Base-by-base conservation (phyloP, 1,140 invertebrate species). In the Drosophila serrata region DNA sequence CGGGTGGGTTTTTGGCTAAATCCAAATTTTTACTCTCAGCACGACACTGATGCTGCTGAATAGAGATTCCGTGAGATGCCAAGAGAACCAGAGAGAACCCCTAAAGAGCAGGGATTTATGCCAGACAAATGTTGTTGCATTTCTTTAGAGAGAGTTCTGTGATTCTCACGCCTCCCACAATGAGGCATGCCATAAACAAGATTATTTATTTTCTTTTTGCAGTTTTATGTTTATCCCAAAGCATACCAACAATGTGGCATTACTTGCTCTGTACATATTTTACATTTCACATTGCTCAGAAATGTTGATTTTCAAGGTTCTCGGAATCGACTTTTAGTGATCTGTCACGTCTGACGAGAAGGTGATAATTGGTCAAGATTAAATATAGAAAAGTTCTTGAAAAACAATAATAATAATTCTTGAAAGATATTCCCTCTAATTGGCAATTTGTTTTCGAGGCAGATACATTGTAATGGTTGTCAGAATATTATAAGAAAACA, bases 261-360 rank as follows among this genome's bases (percentile, higher is more conserved):
- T 70, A 57, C 64, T 70, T 24, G 53, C 17, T n/a, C 12, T 27
- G 35, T 53, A 12, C 46, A 53, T 53, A 8, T 67, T 35, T 37
- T 2, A 27, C 53, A 56, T 31, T 48, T 48, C 19, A 8, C 42
- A 58, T 72, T 19, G 31, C 24, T 12, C 9, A 39, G 27, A 57
- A 19, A 19, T 68, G 37, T 39, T 17, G 31, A 58, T 72, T 43
- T 49, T 72, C 68, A 72, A 72, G 68, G 68, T 72, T 72, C 15
- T 33, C 17, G 13, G 13, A 49, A 49, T 29, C 31, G 13, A 24
- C 43, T 49, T 56, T 42, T 35, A 72, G 67, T 13, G 68, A 59
- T 59, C 43, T 72, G 65, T 72, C 68, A 72, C 68, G 65, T 48
- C 22, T 70, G 35, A 19, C 53, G 40, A 42, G 43, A 29, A 58